Base-by-base conservation (phyloP, 2,113 vertebrate genomes). In the Pomatorhinus ruficollis region DNA sequence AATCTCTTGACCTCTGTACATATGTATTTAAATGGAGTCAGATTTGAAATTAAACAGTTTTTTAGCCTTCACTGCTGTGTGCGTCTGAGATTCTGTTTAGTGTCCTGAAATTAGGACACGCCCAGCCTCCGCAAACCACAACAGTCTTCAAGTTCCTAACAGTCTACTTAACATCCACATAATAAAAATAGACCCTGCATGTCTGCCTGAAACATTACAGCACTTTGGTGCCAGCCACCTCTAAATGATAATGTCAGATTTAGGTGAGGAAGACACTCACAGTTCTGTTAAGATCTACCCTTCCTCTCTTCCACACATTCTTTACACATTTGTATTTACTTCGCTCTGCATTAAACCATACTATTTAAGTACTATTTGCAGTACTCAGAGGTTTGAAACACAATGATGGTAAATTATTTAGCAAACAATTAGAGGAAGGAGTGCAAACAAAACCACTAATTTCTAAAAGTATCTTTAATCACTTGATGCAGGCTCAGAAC, bases 401-500 rank as follows among this genome's bases (percentile, higher is more conserved):
- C 88, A 95, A 37, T 89, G 86, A 92, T 15, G 27, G 60, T 52
- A 97, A 98, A 92, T 96, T 93, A 96, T 90, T 98, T 97, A 95
- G 92, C 94, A 97, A 97, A 97, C 80, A 95, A 93, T 96, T 95
- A 97, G 84, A 74, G 87, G 95, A 96, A 87, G 88, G 57, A 96
- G 81, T 83, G 89, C 68, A 97, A 98, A 98, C 91, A 98, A 96
- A 97, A 8, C 72, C 90, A 69, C 76, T 95, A 86, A 95, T 97
- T 98, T 98, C 91, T 94, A 95, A 89, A 93, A 90, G 93, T 89
- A 94, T 90, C 75, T 95, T 98, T 97, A 98, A 98, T 98, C 90
- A 52, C 81, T 87, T 77, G 44, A 14, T 69, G 80, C 60, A 91
- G 65, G 79, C 81, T 92, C 87, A 95, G 92, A 97, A 92, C 92